Evolutionary conservation across 2,888 invertebrate genomes (phyloP).

Genomic region (Diploptera punctata): DNA sequence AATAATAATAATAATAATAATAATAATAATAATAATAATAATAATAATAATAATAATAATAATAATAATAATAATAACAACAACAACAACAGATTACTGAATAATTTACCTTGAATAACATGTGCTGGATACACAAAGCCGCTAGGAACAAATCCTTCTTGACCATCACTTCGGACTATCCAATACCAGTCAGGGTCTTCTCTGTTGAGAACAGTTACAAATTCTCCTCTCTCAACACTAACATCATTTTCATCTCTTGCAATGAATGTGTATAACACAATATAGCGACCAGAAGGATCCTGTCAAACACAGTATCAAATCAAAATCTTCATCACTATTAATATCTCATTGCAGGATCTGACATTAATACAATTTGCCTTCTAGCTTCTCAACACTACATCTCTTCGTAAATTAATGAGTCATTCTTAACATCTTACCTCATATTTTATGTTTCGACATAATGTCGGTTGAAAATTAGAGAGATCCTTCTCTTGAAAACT

Average conservation of each 20-base stretch:
- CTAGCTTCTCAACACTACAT: too few relatives aligned
- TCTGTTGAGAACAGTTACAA: conserved; percentile 93
- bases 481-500: too few relatives aligned
- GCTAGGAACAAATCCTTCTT: conserved; percentile 95
- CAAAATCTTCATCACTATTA: too few relatives aligned
- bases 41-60: neutral
- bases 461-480: too few relatives aligned
- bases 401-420: too few relatives aligned
- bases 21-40: neutral
- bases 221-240: conserved; percentile 91
- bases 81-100: neutral
- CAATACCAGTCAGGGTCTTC: conserved; percentile 98
- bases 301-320: too few relatives aligned
- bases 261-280: conserved; percentile 91
- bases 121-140: conserved; percentile 93
- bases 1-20: too few relatives aligned
- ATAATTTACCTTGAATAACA: conserved; percentile 66
- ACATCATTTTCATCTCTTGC: conserved; percentile 95
- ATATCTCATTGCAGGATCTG: too few relatives aligned
- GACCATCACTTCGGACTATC: conserved; percentile 91
- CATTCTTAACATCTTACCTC: too few relatives aligned
- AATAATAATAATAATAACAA: neutral
- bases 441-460: too few relatives aligned
- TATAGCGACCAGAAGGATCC: conserved; percentile 89
- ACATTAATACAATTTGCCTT: too few relatives aligned